Conservation (phyloP, 2,797 vertebrate species). For the Anomalospiza imberbis region DNA sequence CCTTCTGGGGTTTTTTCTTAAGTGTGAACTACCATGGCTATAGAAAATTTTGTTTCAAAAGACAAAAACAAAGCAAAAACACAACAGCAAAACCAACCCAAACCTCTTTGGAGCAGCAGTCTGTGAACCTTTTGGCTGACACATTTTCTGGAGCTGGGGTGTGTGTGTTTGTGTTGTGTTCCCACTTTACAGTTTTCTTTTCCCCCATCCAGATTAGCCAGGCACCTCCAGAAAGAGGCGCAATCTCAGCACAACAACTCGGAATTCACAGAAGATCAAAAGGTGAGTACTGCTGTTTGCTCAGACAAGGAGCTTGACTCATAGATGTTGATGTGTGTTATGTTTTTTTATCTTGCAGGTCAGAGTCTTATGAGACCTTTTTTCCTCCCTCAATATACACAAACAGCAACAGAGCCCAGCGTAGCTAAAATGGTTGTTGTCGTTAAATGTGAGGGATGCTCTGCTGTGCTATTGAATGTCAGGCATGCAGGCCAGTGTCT, state of each 20-base stretch:
- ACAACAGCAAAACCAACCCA: not conserved
- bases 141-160: not conserved
- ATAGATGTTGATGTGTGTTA: not conserved
- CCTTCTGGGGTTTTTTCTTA: not conserved
- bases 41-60: not conserved
- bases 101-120: not conserved
- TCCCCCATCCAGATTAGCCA: slow-evolving; percentile 83
- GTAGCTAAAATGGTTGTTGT: not conserved
- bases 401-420: not conserved
- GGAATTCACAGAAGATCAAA: slow-evolving; percentile 96
- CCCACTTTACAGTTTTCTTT: not conserved
- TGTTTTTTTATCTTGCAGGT: not conserved
- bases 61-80: not conserved
- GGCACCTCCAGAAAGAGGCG: slow-evolving; percentile 94
- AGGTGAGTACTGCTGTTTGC: slow-evolving; percentile 78
- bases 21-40: not conserved
- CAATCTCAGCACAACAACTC: slow-evolving; percentile 87
- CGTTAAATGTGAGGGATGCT: not conserved
- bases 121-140: not conserved
- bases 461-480: not conserved
- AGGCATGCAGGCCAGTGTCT: not conserved
- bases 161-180: not conserved
- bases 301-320: not conserved
- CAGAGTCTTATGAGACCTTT: not conserved
- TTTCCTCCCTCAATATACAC: not conserved